These are phyloP conservation scores for Phoxinus dragarum DNA, from an alignment of 2,797 vertebrate genomes.

Conservation along the genomic window DNA sequence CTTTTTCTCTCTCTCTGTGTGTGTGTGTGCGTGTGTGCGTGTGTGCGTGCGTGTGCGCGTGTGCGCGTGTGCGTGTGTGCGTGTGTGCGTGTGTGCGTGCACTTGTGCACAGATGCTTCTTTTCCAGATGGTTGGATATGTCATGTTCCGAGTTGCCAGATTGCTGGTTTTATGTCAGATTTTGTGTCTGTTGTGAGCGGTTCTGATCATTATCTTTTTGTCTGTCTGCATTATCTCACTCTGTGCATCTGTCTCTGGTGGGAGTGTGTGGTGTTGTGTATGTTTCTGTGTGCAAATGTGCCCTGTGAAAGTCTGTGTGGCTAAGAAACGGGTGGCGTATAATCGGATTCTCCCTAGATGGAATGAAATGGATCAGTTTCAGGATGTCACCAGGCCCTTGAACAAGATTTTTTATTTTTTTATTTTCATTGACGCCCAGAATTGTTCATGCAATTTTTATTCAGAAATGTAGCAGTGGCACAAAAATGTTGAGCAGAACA, in stretches of 20 bases:
- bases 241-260: constrained; percentile 40
- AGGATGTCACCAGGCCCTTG: constrained; percentile 23
- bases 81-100: constrained; percentile 1
- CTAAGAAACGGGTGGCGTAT: constrained; percentile 7
- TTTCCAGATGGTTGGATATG: constrained; percentile 54
- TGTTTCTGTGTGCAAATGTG: neutral
- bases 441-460: neutral
- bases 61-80: neutral
- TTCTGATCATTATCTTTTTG: constrained; percentile 58
- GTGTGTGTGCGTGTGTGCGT: constrained; percentile 23
- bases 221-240: constrained; percentile 51
- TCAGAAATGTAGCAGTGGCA: neutral
- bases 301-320: neutral
- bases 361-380: constrained; percentile 44
- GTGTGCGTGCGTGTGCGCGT: neutral
- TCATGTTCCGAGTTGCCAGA: constrained; percentile 49
- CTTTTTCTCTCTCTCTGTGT: constrained; percentile 17
- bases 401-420: constrained; percentile 8
- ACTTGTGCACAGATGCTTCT: constrained; percentile 11
- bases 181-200: constrained; percentile 42
- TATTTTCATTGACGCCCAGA: no score
- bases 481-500: neutral
- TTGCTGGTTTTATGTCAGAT: constrained; percentile 54
- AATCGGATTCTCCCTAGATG: constrained; percentile 28
- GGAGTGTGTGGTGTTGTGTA: neutral